phyloP scores from a whole-genome alignment of 2,113 vertebrate genomes.

The Menura novaehollandiae region DNA sequence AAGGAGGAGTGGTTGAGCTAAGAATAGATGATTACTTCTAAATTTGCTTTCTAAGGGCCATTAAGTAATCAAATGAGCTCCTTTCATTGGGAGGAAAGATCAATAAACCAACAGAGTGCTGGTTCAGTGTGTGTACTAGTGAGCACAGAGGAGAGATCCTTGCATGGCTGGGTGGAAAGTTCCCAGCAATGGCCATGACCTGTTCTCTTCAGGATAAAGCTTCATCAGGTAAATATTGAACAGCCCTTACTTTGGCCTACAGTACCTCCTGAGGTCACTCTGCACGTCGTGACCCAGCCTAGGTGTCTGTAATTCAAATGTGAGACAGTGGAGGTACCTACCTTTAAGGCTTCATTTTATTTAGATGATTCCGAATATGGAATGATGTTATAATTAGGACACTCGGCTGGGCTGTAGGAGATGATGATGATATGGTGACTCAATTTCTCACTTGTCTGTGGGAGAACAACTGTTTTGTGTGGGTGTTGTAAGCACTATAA shows the following conservation, averaged over 20 bases:
- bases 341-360: neutral
- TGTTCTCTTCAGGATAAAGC: neutral
- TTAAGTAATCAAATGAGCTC: neutral
- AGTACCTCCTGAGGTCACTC: neutral
- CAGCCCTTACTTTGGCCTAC: neutral
- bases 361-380: neutral
- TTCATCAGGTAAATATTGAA: neutral
- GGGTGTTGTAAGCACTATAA: neutral
- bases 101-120: neutral
- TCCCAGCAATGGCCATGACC: neutral
- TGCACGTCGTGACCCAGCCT: neutral
- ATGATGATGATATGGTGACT: slow-evolving; percentile 34
- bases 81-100: neutral
- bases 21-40: neutral
- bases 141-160: neutral
- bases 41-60: neutral
- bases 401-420: neutral
- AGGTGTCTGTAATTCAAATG: neutral
- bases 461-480: slow-evolving; percentile 44
- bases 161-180: neutral
- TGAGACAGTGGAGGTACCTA: neutral
- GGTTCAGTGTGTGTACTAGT: neutral
- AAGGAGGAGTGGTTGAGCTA: neutral
- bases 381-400: slow-evolving; percentile 29
- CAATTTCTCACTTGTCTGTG: slow-evolving; percentile 52